phyloP scores from a whole-genome alignment of 1,140 invertebrate genomes.

The Caerostris darwini region DNA sequence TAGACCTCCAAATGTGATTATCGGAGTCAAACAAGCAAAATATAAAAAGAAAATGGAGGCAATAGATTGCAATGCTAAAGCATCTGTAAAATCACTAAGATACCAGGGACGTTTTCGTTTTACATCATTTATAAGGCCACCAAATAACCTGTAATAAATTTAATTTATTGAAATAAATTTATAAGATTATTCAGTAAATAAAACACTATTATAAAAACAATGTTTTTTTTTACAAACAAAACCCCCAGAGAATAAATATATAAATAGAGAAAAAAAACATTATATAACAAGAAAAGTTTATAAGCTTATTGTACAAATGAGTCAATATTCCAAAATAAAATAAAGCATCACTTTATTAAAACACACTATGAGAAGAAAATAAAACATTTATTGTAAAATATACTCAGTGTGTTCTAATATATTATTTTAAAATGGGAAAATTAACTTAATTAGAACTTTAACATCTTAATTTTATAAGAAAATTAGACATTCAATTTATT shows the following conservation, averaged over 20 bases:
- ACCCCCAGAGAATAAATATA: too few relatives aligned
- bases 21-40: slow-evolving; percentile 98
- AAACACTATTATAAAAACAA: too few relatives aligned
- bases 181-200: too few relatives aligned
- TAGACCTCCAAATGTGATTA: slow-evolving; percentile 97
- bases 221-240: too few relatives aligned
- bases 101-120: slow-evolving; percentile 94
- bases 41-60: slow-evolving; percentile 98
- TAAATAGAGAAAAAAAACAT: too few relatives aligned
- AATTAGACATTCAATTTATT: not conserved
- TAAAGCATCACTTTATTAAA: not conserved
- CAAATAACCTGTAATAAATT: slow-evolving; percentile 86
- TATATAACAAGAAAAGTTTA: too few relatives aligned
- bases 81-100: slow-evolving; percentile 88
- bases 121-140: slow-evolving; percentile 95
- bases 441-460: not conserved
- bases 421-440: not conserved
- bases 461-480: not conserved
- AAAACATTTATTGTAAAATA: too few relatives aligned
- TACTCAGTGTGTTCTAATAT: not conserved
- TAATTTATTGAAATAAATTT: too few relatives aligned
- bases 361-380: too few relatives aligned
- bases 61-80: slow-evolving; percentile 94
- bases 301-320: too few relatives aligned
- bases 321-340: not conserved